Base-by-base conservation (phyloP, 1,140 invertebrate genomes). In the Danaus plexippus region DNA sequence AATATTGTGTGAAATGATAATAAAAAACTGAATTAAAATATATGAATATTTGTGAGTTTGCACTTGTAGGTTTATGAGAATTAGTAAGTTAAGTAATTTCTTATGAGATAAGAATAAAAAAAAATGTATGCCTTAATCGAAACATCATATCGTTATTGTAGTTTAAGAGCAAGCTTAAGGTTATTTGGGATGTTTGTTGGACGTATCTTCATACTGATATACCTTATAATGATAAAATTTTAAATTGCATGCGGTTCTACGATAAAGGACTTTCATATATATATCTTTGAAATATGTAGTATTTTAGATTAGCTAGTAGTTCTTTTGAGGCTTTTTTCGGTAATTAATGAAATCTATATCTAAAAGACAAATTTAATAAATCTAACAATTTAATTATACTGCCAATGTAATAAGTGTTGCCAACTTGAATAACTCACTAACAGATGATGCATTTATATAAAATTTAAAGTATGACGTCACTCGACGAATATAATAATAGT, bases 101-200 rank as follows among this genome's bases (percentile, higher is more conserved):
- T 86, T 86, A 86, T 86, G 11, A 70, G 83, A 86, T 86, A 86
- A 86, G 83, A 86, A 77, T 66, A 32, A 32, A 32, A 32, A 32
- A 32, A 32, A 32, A 32, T 70, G 63, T 84, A 83, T 85, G 83
- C 83, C 83, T 86, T 86, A 83, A 71, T 71, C 67, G 71, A 77
- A 77, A 79, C 64, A 63, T 79, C 80, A 86, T 86, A 86, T 85
- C 83, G 80, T 85, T 86, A 85, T 83, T 85, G 82, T 85, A 80
- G 83, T 80, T 45, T 61, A 77, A 79, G 82, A 80, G 74, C 78
- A 82, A 76, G 71, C 63, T 45, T 57, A 63, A 65, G 58, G 41
- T 64, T 69, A 64, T 43, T 56, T 32, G 22, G 22, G 22, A 32
- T 70, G 57, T 64, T 63, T 47, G 49, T 45, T 47, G 41, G 58